These are phyloP conservation scores for Alexandromys fortis DNA, from an alignment of 2,113 vertebrate genomes.

Conservation along the genomic window DNA sequence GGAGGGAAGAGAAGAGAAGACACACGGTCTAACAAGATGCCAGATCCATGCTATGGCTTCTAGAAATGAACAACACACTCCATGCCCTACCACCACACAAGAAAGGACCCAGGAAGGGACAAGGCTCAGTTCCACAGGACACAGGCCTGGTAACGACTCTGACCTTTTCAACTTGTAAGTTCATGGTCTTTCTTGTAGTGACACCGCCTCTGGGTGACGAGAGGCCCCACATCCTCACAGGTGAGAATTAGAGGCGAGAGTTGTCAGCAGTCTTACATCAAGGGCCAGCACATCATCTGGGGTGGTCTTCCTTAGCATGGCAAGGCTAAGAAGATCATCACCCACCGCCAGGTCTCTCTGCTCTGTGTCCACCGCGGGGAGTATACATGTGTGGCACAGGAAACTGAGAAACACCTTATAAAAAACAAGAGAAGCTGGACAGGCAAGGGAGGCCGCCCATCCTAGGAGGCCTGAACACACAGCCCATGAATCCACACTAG, in stretches of 20 bases:
- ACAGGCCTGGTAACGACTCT: neutral
- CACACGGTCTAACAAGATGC: neutral
- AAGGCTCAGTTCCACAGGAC: neutral
- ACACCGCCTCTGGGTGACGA: neutral
- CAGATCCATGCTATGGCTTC: neutral
- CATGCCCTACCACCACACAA: neutral
- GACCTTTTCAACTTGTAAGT: neutral
- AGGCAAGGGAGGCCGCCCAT: neutral
- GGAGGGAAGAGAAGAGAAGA: neutral
- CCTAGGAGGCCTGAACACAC: neutral
- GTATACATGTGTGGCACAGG: too few relatives aligned
- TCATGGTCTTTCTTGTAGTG: neutral
- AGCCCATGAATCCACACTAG: neutral
- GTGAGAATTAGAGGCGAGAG: neutral
- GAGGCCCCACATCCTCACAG: neutral
- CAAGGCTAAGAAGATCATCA: neutral
- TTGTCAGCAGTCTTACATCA: neutral
- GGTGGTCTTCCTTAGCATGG: neutral
- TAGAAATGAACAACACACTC: neutral
- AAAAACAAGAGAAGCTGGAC: neutral
- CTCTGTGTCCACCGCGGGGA: neutral
- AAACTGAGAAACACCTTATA: neutral
- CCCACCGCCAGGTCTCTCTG: too few relatives aligned
- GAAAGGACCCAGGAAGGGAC: neutral
- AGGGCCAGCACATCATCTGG: neutral